These are phyloP conservation scores for Babyrousa celebensis DNA, from an alignment of 2,797 vertebrate genomes.

Conservation along the genomic window DNA sequence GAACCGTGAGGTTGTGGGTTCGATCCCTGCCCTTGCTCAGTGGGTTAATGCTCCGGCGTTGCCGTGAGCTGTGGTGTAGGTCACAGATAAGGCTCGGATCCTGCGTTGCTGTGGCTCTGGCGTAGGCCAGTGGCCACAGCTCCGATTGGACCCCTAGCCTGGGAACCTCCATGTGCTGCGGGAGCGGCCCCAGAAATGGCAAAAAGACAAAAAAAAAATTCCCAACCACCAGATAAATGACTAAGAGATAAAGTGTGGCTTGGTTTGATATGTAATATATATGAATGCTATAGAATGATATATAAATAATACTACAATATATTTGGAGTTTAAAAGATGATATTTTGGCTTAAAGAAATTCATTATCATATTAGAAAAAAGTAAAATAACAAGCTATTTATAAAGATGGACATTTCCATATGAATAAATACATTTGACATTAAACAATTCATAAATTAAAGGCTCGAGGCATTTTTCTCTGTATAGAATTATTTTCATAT, in stretches of 20 bases:
- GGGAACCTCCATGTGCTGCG: too few relatives aligned
- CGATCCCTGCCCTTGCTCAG: too few relatives aligned
- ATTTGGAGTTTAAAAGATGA: background rate
- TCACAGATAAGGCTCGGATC: too few relatives aligned
- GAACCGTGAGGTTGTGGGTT: too few relatives aligned
- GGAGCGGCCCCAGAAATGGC: background rate
- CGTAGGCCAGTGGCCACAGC: too few relatives aligned
- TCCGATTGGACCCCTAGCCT: too few relatives aligned
- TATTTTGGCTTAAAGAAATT: slow-evolving; percentile 6
- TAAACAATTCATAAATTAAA: slow-evolving; percentile 40
- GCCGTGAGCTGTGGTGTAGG: too few relatives aligned
- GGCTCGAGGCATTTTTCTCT: background rate
- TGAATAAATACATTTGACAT: background rate
- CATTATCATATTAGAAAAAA: background rate
- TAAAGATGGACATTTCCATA: background rate
- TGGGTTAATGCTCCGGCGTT: too few relatives aligned
- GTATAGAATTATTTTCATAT: slow-evolving; percentile 45
- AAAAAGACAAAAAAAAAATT: background rate
- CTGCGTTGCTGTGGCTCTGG: too few relatives aligned
- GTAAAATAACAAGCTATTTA: background rate
- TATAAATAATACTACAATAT: background rate
- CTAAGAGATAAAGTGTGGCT: background rate
- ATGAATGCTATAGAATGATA: background rate
- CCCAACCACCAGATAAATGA: background rate
- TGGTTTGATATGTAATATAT: background rate